These are phyloP conservation scores for Poeciliopsis retropinna DNA, from an alignment of 2,113 vertebrate species.

Conservation along the genomic window DNA sequence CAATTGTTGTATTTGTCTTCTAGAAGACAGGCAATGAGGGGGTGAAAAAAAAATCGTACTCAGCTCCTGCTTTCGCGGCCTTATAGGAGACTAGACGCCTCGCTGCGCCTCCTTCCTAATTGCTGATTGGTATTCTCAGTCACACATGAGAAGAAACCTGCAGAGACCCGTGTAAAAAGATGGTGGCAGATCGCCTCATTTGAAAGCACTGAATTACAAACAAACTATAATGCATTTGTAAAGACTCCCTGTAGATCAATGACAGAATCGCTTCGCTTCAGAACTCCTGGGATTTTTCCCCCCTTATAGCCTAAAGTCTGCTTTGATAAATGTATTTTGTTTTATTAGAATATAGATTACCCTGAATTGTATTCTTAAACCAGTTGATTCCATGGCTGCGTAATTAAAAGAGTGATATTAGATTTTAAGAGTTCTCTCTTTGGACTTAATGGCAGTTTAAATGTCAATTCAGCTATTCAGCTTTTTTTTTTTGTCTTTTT, in stretches of 20 bases:
- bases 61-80: slow-evolving; percentile 41
- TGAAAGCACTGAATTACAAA: slow-evolving; percentile 52
- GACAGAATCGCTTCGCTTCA: not conserved
- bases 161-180: slow-evolving; percentile 56
- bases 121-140: slow-evolving; percentile 63
- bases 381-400: not conserved
- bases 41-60: not conserved
- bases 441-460: not conserved
- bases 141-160: slow-evolving; percentile 55
- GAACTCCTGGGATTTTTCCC: not conserved
- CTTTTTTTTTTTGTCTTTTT: not conserved
- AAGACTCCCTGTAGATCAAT: slow-evolving; percentile 41
- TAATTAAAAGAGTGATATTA: not conserved
- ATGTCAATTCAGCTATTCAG: not conserved
- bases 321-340: not conserved
- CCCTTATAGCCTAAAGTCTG: too few relatives aligned
- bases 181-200: slow-evolving; percentile 50
- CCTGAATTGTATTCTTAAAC: not conserved
- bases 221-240: slow-evolving; percentile 41
- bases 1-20: slow-evolving; percentile 10
- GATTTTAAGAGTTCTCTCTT: not conserved
- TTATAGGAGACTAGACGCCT: slow-evolving; percentile 55
- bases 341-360: not conserved
- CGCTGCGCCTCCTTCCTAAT: slow-evolving; percentile 57
- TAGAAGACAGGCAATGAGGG: not conserved